Evolutionary conservation across 2,888 invertebrate species (phyloP).

Genomic region (Cryptocephalus moraei): DNA sequence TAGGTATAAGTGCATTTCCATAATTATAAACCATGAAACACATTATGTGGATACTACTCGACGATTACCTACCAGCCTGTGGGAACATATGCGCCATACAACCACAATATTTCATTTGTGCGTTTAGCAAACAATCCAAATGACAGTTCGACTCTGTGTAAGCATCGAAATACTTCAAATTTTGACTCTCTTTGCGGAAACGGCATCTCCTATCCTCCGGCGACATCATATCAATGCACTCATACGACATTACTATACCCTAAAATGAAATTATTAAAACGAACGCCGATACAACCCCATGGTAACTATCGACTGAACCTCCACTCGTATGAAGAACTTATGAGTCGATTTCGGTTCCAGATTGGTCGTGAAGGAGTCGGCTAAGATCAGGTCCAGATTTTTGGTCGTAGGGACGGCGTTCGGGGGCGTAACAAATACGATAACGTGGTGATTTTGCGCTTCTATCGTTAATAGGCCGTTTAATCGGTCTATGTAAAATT

Average conservation of each 20-base stretch:
- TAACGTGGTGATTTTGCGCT: not conserved
- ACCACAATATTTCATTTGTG: slow-evolving; percentile 4
- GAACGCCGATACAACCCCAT: not conserved
- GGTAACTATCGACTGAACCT: not conserved
- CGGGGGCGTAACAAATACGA: slow-evolving; percentile 1
- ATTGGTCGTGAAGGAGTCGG: not conserved
- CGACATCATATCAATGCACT: not conserved
- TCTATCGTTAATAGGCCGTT: not conserved
- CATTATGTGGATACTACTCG: not conserved
- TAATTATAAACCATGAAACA: not conserved
- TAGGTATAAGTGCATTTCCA: no score
- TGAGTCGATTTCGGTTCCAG: not conserved
- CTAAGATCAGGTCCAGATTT: not conserved
- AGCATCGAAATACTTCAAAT: slow-evolving; percentile 4
- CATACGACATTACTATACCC: slow-evolving; percentile 1
- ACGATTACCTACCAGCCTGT: slow-evolving; percentile 1
- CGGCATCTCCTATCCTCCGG: slow-evolving; percentile 1
- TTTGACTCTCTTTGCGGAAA: not conserved
- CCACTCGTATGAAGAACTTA: not conserved
- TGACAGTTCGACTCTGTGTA: slow-evolving; percentile 5
- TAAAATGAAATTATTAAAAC: not conserved
- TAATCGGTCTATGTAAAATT: no score
- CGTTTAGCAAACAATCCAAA: slow-evolving; percentile 3
- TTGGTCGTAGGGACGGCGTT: slow-evolving; percentile 1
- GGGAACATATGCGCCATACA: slow-evolving; percentile 4